Base-by-base conservation (phyloP, 2,113 vertebrate genomes). In the Anarhynchus alexandrinus region DNA sequence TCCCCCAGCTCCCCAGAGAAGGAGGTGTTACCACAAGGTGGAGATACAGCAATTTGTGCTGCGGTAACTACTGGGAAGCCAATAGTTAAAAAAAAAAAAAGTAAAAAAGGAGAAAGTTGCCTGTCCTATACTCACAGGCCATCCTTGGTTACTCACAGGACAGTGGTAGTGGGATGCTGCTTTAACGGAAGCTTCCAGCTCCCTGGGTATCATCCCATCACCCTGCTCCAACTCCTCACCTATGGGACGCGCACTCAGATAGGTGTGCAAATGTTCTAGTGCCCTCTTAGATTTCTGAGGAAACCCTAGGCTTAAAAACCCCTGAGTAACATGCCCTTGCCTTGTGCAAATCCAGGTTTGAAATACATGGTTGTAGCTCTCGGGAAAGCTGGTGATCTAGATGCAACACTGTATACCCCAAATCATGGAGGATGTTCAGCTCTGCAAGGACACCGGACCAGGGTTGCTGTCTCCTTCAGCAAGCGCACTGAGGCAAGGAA, bases 171-270 rank as follows among this genome's bases (percentile, higher is more conserved):
- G 27, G 32, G 52, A 72, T 5, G 4, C 34, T 88, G 64, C 79
- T 91, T 36, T 66, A 66, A 77, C 26, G 15, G 15, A 66, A 81
- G n/a, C 38, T 79, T 72, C 52, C 38, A 69, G 30, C 25, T 69
- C 65, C 47, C 25, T 22, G 22, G 21, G 18, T 66, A 61, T 57
- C 79, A 77, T 40, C 36, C 25, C 58, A 66, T 43, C 27, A 51
- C 21, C 32, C 25, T 38, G 18, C 18, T 66, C 43, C 26, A 59
- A 16, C 19, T 43, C 40, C 40, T 87, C 2, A 0, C 16, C 34
- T 47, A 26, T 15, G 9, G 61, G 34, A 74, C 1, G 0, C 0
- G 0, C 1, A 2, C 45, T 83, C 25, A 42, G 57, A 74, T n/a
- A 51, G 4, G 36, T 16, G 7, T 45, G 21, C 18, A 58, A 38